Percentiles rank a stretch among this genome's conserved stretches.
phyloP scores from a whole-genome alignment of 2,113 vertebrate species.

The Asarcornis scutulata region DNA sequence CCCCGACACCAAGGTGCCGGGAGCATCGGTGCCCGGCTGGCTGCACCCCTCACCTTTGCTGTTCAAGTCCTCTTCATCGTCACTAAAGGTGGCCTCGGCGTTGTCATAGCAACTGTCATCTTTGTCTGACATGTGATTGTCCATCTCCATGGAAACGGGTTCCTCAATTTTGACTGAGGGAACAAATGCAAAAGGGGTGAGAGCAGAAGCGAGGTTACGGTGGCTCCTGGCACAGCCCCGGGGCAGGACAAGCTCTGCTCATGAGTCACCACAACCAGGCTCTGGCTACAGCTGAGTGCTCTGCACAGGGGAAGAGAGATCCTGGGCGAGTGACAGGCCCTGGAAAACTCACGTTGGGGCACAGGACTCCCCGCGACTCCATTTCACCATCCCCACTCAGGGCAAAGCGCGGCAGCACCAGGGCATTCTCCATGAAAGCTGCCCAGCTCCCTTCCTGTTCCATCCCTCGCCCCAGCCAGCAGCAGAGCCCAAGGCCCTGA shows the following conservation, averaged over 20 bases:
- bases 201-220: not conserved
- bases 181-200: not conserved
- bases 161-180: conserved; percentile 91
- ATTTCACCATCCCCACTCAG: rapidly evolving
- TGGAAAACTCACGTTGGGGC: not conserved
- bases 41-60: conserved; percentile 82
- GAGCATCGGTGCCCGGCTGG: rapidly evolving
- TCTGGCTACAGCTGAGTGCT: not conserved
- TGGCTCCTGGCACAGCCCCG: rapidly evolving
- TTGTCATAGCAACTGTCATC: conserved; percentile 95
- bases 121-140: conserved; percentile 92
- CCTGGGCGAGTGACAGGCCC: rapidly evolving
- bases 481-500: not conserved
- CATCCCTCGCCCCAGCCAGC: not conserved
- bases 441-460: not conserved
- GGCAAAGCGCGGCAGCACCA: rapidly evolving
- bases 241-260: not conserved
- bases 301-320: too few relatives aligned
- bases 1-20: rapidly evolving
- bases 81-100: conserved; percentile 93
- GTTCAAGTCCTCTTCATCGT: conserved; percentile 92
- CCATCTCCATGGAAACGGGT: conserved; percentile 88
- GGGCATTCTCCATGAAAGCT: not conserved
- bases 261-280: not conserved
- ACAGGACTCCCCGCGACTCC: not conserved